A percentile compares a stretch with the other conserved stretches of the same genome.
Conservation (phyloP, 2,888 invertebrate species). For the Limenitis camilla region DNA sequence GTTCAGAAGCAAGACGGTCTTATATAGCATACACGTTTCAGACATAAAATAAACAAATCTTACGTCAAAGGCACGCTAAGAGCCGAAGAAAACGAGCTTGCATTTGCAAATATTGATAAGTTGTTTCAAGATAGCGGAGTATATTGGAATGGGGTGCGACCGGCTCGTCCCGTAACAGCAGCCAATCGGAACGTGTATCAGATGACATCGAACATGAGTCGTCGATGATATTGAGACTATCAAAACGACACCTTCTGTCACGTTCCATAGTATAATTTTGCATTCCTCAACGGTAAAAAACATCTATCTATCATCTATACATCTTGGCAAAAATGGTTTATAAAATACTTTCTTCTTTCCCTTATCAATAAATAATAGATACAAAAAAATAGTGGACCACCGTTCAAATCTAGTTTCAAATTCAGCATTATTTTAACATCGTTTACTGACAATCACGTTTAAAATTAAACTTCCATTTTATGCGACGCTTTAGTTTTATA, state of each 20-base stretch:
- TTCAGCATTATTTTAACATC: no score
- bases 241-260: constrained; percentile 9
- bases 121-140: constrained; percentile 6
- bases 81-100: constrained; percentile 4
- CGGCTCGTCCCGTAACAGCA: constrained; percentile 33
- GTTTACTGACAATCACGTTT: no score
- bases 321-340: no score
- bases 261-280: constrained; percentile 1
- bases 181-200: constrained; percentile 42
- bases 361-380: no score
- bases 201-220: constrained; percentile 46
- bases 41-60: constrained; percentile 12
- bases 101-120: constrained; percentile 11
- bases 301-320: no score
- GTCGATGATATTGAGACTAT: constrained; percentile 36
- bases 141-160: constrained; percentile 15
- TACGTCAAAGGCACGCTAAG: constrained; percentile 8
- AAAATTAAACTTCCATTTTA: no score
- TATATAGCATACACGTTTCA: background rate
- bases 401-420: no score
- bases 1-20: constrained; percentile 1
- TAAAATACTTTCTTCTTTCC: no score
- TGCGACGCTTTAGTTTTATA: no score
- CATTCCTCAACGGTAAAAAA: background rate
- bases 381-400: no score